A percentile compares a stretch with the other conserved stretches of the same genome.
Conservation (phyloP, 2,888 invertebrate genomes). For the Lithosia quadra region DNA sequence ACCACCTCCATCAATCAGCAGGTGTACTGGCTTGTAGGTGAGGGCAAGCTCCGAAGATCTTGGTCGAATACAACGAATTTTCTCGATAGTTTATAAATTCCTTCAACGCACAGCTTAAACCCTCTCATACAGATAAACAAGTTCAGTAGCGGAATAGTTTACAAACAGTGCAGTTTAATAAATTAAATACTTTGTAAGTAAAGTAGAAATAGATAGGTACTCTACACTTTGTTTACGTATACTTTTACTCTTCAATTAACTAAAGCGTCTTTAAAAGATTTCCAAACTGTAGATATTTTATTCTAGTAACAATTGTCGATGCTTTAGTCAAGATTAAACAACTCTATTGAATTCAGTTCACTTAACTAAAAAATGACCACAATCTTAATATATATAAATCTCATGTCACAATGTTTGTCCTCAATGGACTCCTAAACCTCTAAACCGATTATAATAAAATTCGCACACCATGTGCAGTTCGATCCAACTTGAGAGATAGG, state of each 20-base stretch:
- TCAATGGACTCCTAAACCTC: too few species aligned
- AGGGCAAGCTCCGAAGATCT: too few species aligned
- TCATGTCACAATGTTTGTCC: too few species aligned
- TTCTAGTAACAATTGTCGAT: neutral
- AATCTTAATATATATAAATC: too few species aligned
- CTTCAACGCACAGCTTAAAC: too few species aligned
- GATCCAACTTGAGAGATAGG: too few species aligned
- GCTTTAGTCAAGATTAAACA: neutral
- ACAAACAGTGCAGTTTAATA: neutral
- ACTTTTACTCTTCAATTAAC: neutral
- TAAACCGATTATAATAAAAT: too few species aligned
- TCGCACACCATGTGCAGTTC: too few species aligned
- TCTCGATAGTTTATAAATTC: too few species aligned
- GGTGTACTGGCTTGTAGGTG: too few species aligned
- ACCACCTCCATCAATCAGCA: too few species aligned
- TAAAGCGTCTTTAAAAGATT: neutral
- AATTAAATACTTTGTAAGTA: neutral
- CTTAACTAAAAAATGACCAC: neutral
- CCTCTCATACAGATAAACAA: neutral
- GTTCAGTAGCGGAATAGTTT: neutral
- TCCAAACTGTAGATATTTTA: neutral
- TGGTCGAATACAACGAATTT: too few species aligned
- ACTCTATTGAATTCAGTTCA: neutral
- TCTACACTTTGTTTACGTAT: neutral
- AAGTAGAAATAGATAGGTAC: neutral